Base-by-base conservation (phyloP, 2,113 vertebrate genomes). In the Gambusia holbrooki region DNA sequence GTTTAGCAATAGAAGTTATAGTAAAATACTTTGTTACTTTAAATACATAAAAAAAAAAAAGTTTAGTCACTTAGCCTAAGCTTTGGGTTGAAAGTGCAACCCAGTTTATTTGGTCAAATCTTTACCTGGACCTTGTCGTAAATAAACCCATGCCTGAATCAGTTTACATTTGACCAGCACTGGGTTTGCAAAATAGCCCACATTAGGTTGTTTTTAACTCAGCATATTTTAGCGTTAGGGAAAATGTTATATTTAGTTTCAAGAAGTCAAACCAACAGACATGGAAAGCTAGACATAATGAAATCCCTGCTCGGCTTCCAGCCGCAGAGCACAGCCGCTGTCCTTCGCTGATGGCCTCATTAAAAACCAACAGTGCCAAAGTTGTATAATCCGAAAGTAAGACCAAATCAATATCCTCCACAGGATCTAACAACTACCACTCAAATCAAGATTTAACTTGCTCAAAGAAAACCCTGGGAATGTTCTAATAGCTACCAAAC, bases 331-430 rank as follows among this genome's bases (percentile, higher is more conserved):
- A 87, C 84, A 85, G 82, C 71, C 33, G 80, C 81, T 64, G 74
- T 80, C 79, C 73, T 80, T 72, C 76, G 73, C 60, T 83, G 77
- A 84, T 72, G 68, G 78, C 62, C 71, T 79, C 77, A 88, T 81
- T 84, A 82, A 87, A 78, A 79, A 85, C 71, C 71, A 35, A 58
- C 83, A 73, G 80, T 68, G 80, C 80, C 75, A 85, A 76, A 84
- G 73, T 79, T 73, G 40, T 82, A 82, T 87, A 87, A 92, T 92
- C 87, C 69, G 65, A 84, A 58, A 70, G 71, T 79, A 87, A 87
- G 81, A 72, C 74, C 79, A 73, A 87, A 90, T 91, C 86, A 81
- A 91, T 89, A 87, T 80, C 80, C 58, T 81, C 70, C 61, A 25
- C 61, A 81, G 73, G 66, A 76, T 82, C 80, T 77, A 79, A 75